These are phyloP conservation scores for Cactoblastis cactorum DNA, from an alignment of 2,888 invertebrate genomes.

Conservation along the genomic window DNA sequence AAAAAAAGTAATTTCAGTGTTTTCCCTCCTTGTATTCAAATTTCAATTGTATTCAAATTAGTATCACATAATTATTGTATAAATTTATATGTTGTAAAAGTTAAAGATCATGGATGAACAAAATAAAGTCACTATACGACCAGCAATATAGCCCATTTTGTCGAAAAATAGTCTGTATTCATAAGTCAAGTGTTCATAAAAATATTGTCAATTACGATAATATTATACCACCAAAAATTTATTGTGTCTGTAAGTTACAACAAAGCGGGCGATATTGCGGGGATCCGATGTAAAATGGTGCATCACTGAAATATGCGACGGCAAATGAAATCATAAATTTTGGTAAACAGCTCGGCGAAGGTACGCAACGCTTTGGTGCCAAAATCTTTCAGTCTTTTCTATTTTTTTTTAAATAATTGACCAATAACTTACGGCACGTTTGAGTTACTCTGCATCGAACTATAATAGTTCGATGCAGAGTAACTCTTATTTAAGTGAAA, in stretches of 20 bases:
- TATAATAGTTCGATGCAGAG: too few species aligned
- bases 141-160: neutral
- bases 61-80: too few species aligned
- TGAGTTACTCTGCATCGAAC: too few species aligned
- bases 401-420: neutral
- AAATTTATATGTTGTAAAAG: too few species aligned
- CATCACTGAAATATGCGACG: conserved; percentile 66
- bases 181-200: neutral
- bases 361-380: neutral
- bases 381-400: neutral
- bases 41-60: too few species aligned
- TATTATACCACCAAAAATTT: conserved; percentile 16
- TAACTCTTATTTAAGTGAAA: too few species aligned
- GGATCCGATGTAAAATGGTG: conserved; percentile 60
- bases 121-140: too few species aligned
- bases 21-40: too few species aligned
- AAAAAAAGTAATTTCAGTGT: too few species aligned
- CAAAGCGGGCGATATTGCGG: conserved; percentile 51
- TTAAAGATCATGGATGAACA: too few species aligned
- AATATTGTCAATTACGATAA: conserved; percentile 8
- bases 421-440: too few species aligned
- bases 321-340: conserved; percentile 75
- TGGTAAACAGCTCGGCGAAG: conserved; percentile 24
- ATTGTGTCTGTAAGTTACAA: conserved; percentile 37
- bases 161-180: neutral